A percentile compares a stretch with the other conserved stretches of the same genome.
These are phyloP conservation scores for Drosophila eohydei DNA, from an alignment of 2,888 invertebrate genomes.

Conservation along the genomic window DNA sequence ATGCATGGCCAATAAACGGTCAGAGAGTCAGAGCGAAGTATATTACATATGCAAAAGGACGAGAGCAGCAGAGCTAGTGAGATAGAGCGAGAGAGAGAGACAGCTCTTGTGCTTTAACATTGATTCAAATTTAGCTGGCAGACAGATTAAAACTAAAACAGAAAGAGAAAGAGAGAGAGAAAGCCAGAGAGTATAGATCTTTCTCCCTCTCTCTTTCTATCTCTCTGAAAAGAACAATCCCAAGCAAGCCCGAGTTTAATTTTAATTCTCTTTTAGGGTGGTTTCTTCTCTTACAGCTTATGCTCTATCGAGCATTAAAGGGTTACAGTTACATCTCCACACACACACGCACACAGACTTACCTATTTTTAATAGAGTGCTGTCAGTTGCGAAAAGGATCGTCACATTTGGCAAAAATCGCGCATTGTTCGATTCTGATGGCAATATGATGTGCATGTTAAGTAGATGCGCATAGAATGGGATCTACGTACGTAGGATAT, in stretches of 20 bases:
- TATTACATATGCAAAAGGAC: conserved; percentile 68
- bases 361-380: conserved; percentile 28
- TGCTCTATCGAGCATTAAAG: conserved; percentile 22
- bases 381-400: conserved; percentile 44
- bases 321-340: conserved; percentile 42
- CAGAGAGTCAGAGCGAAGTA: conserved; percentile 51
- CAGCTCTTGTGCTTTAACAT: not conserved
- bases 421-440: conserved; percentile 33
- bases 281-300: conserved; percentile 3
- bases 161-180: not conserved
- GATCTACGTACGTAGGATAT: conserved; percentile 25
- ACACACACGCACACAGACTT: conserved; percentile 1
- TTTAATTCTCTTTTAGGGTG: conserved; percentile 12
- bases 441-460: conserved; percentile 46
- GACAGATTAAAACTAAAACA: not conserved
- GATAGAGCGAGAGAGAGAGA: not conserved
- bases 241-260: not conserved
- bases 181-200: not conserved
- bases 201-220: not conserved
- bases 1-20: conserved; percentile 84
- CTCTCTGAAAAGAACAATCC: conserved; percentile 18
- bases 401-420: conserved; percentile 40
- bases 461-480: conserved; percentile 54
- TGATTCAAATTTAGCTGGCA: not conserved
- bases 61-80: not conserved